Evolutionary conservation across 2,888 invertebrate genomes (phyloP).

Genomic region (Cancer borealis): DNA sequence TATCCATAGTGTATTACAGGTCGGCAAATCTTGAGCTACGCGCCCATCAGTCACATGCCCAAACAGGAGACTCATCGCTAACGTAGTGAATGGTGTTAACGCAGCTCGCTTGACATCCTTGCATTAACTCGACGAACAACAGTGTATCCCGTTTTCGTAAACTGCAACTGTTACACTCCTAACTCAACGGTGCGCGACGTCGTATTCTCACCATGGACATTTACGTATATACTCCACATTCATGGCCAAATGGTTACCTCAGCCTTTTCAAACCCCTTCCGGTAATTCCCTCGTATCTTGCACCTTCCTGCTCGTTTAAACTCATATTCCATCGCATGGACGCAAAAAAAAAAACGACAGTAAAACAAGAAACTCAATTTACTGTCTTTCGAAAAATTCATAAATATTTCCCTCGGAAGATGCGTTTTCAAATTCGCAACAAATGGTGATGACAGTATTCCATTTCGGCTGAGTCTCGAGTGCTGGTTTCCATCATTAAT

Average conservation of each 20-base stretch:
- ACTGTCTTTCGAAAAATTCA: background rate
- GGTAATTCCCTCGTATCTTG: background rate
- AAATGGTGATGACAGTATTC: slow-evolving; percentile 38
- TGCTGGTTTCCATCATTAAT: slow-evolving; percentile 31
- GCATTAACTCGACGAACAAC: background rate
- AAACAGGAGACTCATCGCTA: background rate
- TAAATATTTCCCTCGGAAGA: background rate
- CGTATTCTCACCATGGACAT: background rate
- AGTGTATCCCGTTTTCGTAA: background rate
- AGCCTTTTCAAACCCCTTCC: background rate
- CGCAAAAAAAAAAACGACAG: background rate
- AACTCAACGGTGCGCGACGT: background rate
- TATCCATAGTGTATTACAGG: background rate
- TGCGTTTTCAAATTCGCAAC: background rate
- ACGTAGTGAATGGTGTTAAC: background rate
- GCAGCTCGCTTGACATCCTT: background rate
- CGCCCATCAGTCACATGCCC: background rate
- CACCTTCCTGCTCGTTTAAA: background rate
- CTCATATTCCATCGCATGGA: background rate
- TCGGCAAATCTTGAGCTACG: background rate
- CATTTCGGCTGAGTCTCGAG: background rate
- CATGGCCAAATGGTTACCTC: background rate
- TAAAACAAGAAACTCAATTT: slow-evolving; percentile 6
- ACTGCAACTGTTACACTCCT: background rate
- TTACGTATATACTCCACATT: too few relatives aligned